Evolutionary conservation across 1,140 invertebrate species (phyloP).

Genomic region (Drosophila obscura): DNA sequence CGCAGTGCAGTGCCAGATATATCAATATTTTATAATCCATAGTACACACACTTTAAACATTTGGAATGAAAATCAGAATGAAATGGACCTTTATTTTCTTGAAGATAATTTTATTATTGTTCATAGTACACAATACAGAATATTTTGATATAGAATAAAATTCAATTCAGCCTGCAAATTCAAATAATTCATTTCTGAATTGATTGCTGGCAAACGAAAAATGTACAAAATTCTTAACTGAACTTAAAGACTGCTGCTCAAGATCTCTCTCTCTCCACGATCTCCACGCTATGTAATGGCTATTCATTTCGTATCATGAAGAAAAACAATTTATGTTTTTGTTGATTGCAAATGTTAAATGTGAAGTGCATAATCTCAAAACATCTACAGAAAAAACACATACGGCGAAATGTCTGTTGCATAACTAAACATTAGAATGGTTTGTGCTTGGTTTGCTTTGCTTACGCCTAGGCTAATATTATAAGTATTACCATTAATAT

Average conservation of each 20-base stretch:
- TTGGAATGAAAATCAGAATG: slow-evolving; percentile 1
- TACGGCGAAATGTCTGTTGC: slow-evolving; percentile 29
- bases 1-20: slow-evolving; percentile 12
- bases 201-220: slow-evolving; percentile 17
- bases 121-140: slow-evolving; percentile 46
- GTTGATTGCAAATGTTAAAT: slow-evolving; percentile 19
- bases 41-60: too few relatives aligned
- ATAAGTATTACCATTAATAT: slow-evolving; percentile 70
- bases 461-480: slow-evolving; percentile 66
- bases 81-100: slow-evolving; percentile 10
- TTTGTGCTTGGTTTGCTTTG: slow-evolving; percentile 17
- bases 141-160: slow-evolving; percentile 51
- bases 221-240: slow-evolving; percentile 53
- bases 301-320: slow-evolving; percentile 46
- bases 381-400: slow-evolving; percentile 41
- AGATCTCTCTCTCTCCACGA: not conserved
- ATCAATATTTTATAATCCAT: slow-evolving; percentile 51
- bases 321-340: slow-evolving; percentile 37
- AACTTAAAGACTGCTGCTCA: slow-evolving; percentile 19
- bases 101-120: slow-evolving; percentile 55
- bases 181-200: not conserved
- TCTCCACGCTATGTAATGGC: slow-evolving; percentile 41
- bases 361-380: slow-evolving; percentile 69
- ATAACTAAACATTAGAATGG: slow-evolving; percentile 37
- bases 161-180: slow-evolving; percentile 13